Evolutionary conservation across 2,113 vertebrate genomes (phyloP), one percentile per base, ranked within the genome.

Genomic region (Catagonus wagneri): DNA sequence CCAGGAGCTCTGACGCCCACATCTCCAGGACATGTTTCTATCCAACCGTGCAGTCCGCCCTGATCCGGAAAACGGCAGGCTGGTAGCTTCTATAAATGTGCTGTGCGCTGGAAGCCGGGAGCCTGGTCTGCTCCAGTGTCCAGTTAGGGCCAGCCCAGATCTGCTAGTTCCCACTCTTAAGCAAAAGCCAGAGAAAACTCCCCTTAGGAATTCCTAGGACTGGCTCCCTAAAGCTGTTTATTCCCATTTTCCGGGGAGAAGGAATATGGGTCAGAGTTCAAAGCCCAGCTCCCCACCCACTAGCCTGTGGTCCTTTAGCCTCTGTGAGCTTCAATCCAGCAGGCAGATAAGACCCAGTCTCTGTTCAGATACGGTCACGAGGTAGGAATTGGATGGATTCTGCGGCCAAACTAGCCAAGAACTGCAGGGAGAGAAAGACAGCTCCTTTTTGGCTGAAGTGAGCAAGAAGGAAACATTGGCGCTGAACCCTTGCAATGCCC

Each of bases 221-320:
- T 3, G 1, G 12, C n/a, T 39, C 11, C 56, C 34, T 25, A 4
- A 25, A 0, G 6, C 13, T 29, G 0, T 19, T 54, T 66, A 6
- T 25, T 19, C 63, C 58, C 7, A 0, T 74, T 29, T n/a, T 16
- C 39, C 78, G 56, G 20, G 29, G 54, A 25, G 20, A 22, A 44
- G 11, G n/a, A 7, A 2, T 2, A 1, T 1, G 6, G 68, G 50
- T 20, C n/a, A 6, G 19, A 3, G 23, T 76, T n/a, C 50, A 2
- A 16, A 71, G 34, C 3, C 39, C 72, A 60, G 56, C 44, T 20
- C 16, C 6, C 2, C n/a, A 39, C 36, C 52, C 1, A 39, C 17
- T 22, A 16, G 20, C 32, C 27, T 36, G 27, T 25, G 20, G 44
- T 32, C 63, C 15, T 23, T 2, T 5, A 2, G 27, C 34, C 20